Evolutionary conservation across 2,888 invertebrate genomes (phyloP), one percentile per base, ranked within the genome.

Genomic region (Leucozona laternaria): DNA sequence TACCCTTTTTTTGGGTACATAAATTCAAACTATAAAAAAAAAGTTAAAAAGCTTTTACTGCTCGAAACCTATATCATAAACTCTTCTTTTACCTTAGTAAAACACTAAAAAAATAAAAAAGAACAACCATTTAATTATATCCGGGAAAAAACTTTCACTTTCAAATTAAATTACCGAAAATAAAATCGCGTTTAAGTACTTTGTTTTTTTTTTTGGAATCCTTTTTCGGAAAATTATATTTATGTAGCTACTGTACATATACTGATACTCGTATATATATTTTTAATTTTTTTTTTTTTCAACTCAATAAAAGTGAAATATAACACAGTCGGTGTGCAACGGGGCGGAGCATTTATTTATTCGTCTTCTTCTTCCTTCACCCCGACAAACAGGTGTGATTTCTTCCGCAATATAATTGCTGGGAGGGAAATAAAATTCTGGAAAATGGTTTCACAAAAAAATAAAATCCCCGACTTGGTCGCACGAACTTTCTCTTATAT

Each of bases 101-200:
- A 68, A 45, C 62, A 25, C 62, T 43, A 15, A 53, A 73, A 31
- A 15, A 34, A 45, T 48, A 11, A 43, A 50, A 48, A 40, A 45
- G 17, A 64, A 31, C 43, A 73, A 72, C 72, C 66, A 58, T 55
- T 77, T 66, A 58, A 72, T 45, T 71, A 45, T n/a, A 57, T 15
- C 57, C 58, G 50, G 25, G 25, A 20, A 62, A 79, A 68, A 79
- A 73, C 68, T 75, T 79, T 83, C 62, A 64, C 70, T 75, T 37
- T 7, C 40, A 79, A 83, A 79, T 83, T 83, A 75, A 83, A 83
- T 83, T 75, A 83, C 73, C 83, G 73, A 57, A 76, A 84, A 84
- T 79, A 37, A 79, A 83, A 79, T 83, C 50, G 48, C 43, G 64
- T 84, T 84, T 79, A 79, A 84, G 75, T 50, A 75, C 79, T 76